A percentile compares a stretch with the other conserved stretches of the same genome.
phyloP scores from a whole-genome alignment of 2,797 vertebrate genomes.

The Corythornis leucogaster region DNA sequence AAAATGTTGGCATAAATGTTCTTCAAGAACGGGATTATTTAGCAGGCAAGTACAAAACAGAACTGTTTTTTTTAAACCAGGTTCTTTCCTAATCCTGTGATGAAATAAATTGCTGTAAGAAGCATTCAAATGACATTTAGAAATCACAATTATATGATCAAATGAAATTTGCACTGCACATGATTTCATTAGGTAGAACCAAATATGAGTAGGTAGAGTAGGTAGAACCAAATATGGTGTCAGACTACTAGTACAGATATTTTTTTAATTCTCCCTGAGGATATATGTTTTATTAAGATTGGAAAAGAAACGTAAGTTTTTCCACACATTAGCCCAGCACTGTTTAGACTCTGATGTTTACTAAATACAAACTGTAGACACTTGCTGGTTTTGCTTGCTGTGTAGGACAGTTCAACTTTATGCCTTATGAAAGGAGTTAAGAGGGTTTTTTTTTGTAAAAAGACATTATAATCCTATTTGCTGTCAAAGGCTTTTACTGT shows the following conservation, averaged over 20 bases:
- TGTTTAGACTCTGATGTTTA: not conserved
- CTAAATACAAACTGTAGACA: not conserved
- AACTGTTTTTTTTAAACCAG: not conserved
- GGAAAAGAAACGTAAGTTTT: not conserved
- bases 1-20: not conserved
- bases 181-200: not conserved
- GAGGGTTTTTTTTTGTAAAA: not conserved
- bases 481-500: not conserved
- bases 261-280: not conserved
- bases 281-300: not conserved
- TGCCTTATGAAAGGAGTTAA: conserved; percentile 4
- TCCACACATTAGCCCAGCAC: not conserved
- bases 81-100: not conserved
- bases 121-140: not conserved
- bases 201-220: not conserved
- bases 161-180: not conserved
- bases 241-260: not conserved
- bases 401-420: conserved; percentile 3
- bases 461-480: not conserved
- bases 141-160: not conserved
- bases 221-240: not conserved
- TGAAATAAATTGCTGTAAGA: not conserved
- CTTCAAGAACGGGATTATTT: not conserved
- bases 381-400: not conserved
- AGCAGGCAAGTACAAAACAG: not conserved